A percentile compares a stretch with the other conserved stretches of the same genome.
Conservation (phyloP, 2,888 invertebrate species). For the Cantharis lateralis region DNA sequence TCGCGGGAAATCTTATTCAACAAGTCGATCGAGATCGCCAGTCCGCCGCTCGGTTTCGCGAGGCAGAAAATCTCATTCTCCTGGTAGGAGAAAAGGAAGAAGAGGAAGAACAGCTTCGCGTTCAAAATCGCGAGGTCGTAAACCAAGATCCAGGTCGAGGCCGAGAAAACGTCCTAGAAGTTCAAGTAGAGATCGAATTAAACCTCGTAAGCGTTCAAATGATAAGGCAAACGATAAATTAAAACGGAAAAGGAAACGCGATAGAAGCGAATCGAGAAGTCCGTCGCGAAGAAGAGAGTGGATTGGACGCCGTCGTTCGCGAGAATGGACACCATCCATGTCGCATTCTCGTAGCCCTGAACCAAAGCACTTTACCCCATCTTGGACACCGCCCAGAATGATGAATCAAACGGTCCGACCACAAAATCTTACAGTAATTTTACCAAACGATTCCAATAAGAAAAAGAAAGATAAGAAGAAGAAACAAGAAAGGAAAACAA, state of each 20-base stretch:
- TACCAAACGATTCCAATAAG: constrained; percentile 63
- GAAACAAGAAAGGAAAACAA: constrained; percentile 54
- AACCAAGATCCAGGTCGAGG: constrained; percentile 42
- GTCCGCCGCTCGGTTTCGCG: constrained; percentile 49
- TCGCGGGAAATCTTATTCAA: constrained; percentile 7
- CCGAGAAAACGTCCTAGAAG: constrained; percentile 48
- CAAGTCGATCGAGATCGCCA: constrained; percentile 40
- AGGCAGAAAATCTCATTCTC: constrained; percentile 41
- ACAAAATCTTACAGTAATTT: constrained; percentile 63
- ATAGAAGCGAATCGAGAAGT: constrained; percentile 47
- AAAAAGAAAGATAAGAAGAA: constrained; percentile 57
- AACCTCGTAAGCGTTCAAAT: constrained; percentile 52
- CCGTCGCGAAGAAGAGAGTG: constrained; percentile 44
- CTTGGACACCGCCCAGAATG: constrained; percentile 68
- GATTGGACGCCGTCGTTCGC: constrained; percentile 32
- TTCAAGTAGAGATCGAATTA: constrained; percentile 44
- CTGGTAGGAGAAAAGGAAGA: constrained; percentile 37
- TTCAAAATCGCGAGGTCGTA: constrained; percentile 32
- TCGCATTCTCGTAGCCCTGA: constrained; percentile 63
- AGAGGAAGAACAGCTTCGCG: constrained; percentile 28
- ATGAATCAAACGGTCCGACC: constrained; percentile 54
- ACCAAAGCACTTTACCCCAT: constrained; percentile 50
- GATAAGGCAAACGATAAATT: constrained; percentile 48
- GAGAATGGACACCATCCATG: constrained; percentile 61
- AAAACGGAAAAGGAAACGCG: constrained; percentile 49